These are phyloP conservation scores for Teleiodes luculella DNA, from an alignment of 2,888 invertebrate genomes.

Conservation along the genomic window DNA sequence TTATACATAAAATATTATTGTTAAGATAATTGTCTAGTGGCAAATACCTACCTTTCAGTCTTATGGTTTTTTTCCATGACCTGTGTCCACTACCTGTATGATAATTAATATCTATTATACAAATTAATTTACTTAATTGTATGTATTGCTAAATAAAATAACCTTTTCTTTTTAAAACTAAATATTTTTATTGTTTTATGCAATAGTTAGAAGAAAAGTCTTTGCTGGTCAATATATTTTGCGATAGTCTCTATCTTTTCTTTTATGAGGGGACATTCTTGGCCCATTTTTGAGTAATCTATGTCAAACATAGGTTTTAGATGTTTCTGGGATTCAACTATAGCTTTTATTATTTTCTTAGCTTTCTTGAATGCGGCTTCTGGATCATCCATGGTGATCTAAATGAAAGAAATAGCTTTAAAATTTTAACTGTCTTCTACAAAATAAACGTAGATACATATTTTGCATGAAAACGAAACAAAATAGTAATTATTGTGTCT, in stretches of 20 bases:
- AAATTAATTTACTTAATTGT: conserved; percentile 56
- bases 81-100: conserved; percentile 46
- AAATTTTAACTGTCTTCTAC: not conserved
- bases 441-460: not conserved
- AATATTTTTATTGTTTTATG: conserved; percentile 22
- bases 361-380: conserved; percentile 53
- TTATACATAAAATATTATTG: conserved; percentile 33
- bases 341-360: conserved; percentile 50
- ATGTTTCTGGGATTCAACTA: conserved; percentile 47
- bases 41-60: conserved; percentile 47
- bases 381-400: conserved; percentile 60
- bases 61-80: conserved; percentile 34
- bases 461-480: too few relatives aligned
- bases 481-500: too few relatives aligned
- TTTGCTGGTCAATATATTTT: conserved; percentile 55
- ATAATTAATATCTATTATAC: conserved; percentile 51
- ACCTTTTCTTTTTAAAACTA: conserved; percentile 37
- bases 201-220: conserved; percentile 39
- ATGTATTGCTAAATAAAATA: conserved; percentile 59
- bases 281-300: conserved; percentile 45
- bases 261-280: conserved; percentile 44
- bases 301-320: conserved; percentile 62
- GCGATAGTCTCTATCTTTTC: conserved; percentile 44
- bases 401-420: conserved; percentile 13
- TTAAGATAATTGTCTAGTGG: conserved; percentile 56